A percentile compares a stretch with the other conserved stretches of the same genome.
phyloP scores from a whole-genome alignment of 2,888 invertebrate genomes.

The Drosophila limbata region DNA sequence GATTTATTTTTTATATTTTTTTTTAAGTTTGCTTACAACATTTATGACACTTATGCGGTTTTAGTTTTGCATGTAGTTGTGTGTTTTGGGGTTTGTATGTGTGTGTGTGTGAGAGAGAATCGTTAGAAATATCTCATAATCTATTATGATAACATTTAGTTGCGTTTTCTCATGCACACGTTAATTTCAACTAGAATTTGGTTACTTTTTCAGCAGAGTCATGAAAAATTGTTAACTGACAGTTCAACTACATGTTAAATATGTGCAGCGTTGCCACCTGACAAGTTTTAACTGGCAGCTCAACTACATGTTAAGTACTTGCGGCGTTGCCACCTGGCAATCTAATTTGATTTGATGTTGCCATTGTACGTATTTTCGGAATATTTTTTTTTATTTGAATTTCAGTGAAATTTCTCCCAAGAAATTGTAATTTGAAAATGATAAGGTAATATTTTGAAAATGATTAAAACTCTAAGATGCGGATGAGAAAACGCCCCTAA shows the following conservation, averaged over 20 bases:
- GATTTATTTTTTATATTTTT: slow-evolving; percentile 3
- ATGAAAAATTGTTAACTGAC: not conserved
- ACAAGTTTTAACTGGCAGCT: not conserved
- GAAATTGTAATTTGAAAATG: no score
- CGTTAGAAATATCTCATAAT: slow-evolving; percentile 9
- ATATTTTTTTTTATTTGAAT: no score
- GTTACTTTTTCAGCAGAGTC: not conserved
- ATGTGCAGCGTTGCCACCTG: not conserved
- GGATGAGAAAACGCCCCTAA: slow-evolving; percentile 6
- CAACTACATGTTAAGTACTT: slow-evolving; percentile 1
- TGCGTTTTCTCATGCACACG: slow-evolving; percentile 19
- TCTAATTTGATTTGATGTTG: not conserved
- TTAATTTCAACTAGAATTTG: slow-evolving; percentile 3
- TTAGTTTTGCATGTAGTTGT: slow-evolving; percentile 32
- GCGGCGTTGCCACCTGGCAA: not conserved
- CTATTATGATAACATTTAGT: slow-evolving; percentile 17
- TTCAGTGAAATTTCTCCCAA: no score
- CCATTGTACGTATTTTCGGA: not conserved
- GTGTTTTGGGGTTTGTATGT: slow-evolving; percentile 18
- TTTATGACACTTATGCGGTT: slow-evolving; percentile 58
- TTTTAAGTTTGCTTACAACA: slow-evolving; percentile 60
- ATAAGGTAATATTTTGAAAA: not conserved
- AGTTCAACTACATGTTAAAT: slow-evolving; percentile 5
- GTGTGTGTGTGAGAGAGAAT: slow-evolving; percentile 26
- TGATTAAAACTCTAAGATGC: not conserved